phyloP scores from a whole-genome alignment of 2,113 vertebrate genomes.

The Microtus richardsoni region DNA sequence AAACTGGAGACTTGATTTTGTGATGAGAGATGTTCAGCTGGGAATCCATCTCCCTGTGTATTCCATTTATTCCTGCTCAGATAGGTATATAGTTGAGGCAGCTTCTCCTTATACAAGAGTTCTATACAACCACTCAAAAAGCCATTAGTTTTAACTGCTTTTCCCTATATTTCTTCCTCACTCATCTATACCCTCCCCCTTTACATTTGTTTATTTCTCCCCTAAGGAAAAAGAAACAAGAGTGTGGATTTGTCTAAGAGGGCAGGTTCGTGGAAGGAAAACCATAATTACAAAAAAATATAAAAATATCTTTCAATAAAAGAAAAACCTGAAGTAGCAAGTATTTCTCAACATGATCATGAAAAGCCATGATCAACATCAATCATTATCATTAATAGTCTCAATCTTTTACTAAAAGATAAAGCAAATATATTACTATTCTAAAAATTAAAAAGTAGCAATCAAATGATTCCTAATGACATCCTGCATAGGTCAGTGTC shows the following conservation, averaged over 20 bases:
- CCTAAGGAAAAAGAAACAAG: not conserved
- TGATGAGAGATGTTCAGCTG: not conserved
- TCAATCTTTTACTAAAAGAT: not conserved
- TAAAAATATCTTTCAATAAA: not conserved
- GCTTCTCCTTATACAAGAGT: not conserved
- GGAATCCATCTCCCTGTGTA: not conserved
- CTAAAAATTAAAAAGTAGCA: not conserved
- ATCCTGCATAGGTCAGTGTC: not conserved
- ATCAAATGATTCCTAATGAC: not conserved
- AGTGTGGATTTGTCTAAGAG: not conserved
- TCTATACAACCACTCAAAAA: not conserved
- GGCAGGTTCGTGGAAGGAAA: not conserved
- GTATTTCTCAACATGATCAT: not conserved
- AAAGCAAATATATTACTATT: not conserved
- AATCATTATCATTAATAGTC: not conserved
- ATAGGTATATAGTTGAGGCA: not conserved
- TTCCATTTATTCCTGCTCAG: not conserved
- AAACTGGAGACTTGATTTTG: not conserved
- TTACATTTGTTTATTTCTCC: not conserved
- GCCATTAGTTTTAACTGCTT: not conserved
- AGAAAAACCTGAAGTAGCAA: not conserved
- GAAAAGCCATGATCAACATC: not conserved
- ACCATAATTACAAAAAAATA: not conserved
- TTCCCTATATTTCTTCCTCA: not conserved
- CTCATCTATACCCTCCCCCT: not conserved